Evolutionary conservation across 2,888 invertebrate genomes (phyloP).

Genomic region (Augiades crinisus): DNA sequence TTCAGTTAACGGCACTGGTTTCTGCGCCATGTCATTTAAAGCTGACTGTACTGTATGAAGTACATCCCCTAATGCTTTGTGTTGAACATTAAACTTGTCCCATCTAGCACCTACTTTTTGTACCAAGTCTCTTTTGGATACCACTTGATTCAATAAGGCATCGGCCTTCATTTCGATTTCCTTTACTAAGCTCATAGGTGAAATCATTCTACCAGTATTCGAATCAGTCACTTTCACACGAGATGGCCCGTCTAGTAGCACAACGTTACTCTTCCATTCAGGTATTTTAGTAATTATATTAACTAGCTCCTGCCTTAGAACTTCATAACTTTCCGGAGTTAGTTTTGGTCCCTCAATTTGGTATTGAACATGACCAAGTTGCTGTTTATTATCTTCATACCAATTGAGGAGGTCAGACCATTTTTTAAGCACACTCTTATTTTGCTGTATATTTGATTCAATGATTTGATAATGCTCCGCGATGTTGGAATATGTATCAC

Average conservation of each 20-base stretch:
- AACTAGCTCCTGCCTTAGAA: conserved; percentile 86
- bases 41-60: conserved; percentile 81
- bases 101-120: conserved; percentile 88
- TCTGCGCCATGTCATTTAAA: conserved; percentile 80
- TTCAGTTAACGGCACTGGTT: conserved; percentile 69
- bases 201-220: conserved; percentile 85
- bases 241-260: conserved; percentile 85
- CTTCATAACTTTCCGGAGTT: conserved; percentile 85
- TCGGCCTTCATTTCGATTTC: conserved; percentile 88
- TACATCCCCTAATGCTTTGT: conserved; percentile 85
- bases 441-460: conserved; percentile 87
- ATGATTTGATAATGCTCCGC: conserved; percentile 89
- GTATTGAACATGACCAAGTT: conserved; percentile 89
- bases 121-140: conserved; percentile 84
- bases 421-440: conserved; percentile 88
- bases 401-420: conserved; percentile 92
- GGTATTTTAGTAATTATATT: conserved; percentile 84
- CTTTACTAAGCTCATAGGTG: conserved; percentile 86
- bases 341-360: conserved; percentile 89
- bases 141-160: conserved; percentile 84
- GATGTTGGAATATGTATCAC: conserved; percentile 88
- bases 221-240: conserved; percentile 86
- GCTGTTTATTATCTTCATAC: conserved; percentile 90
- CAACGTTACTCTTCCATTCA: conserved; percentile 86
- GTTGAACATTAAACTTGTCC: conserved; percentile 88